A percentile compares a stretch with the other conserved stretches of the same genome.
Evolutionary conservation across 2,797 vertebrate species (phyloP).

Genomic region (Sebastes kiyomatsui): DNA sequence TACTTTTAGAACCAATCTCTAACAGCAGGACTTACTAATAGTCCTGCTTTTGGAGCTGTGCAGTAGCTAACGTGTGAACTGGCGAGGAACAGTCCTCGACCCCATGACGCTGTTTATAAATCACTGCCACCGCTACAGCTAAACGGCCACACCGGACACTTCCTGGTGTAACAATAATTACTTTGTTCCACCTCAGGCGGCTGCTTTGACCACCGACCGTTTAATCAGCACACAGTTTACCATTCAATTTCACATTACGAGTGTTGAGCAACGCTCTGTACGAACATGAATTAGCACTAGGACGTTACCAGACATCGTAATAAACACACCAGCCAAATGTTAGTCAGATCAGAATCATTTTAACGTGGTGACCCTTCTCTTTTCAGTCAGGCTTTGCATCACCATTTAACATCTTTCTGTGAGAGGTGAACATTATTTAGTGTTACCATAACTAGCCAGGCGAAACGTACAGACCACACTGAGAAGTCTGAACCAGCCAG

Average conservation of each 20-base stretch:
- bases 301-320: neutral
- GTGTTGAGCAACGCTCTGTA: neutral
- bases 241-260: neutral
- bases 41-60: neutral
- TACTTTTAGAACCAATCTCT: neutral
- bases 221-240: neutral
- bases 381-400: neutral
- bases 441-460: neutral
- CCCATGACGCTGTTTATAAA: neutral
- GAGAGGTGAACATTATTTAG: neutral
- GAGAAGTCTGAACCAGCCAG: neutral
- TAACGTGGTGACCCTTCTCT: neutral
- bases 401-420: neutral
- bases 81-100: too few relatives aligned
- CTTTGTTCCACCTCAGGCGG: neutral
- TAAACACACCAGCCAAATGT: neutral
- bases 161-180: neutral
- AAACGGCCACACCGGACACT: neutral
- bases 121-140: slow-evolving; percentile 9
- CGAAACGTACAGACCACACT: neutral
- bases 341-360: neutral
- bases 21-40: neutral
- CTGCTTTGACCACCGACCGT: neutral
- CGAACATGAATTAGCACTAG: neutral
- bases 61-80: neutral